phyloP scores from a whole-genome alignment of 2,113 vertebrate genomes.

The Eudyptes chrysolophus region DNA sequence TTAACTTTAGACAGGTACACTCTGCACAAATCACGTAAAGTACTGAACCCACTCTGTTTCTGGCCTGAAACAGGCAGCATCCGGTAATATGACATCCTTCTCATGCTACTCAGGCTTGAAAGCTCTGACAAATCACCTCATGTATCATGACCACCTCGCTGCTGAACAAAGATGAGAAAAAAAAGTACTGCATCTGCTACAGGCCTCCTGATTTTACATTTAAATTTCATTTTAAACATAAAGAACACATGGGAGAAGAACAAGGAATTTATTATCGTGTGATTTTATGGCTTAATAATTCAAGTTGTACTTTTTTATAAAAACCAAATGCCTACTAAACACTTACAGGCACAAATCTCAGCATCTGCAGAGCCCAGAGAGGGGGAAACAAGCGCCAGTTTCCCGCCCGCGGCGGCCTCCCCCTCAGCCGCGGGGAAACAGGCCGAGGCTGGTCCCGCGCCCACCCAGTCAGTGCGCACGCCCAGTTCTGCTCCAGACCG shows the following conservation, averaged over 20 bases:
- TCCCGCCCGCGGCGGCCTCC: not conserved
- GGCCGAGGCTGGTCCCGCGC: accelerated
- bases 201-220: not conserved
- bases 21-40: accelerated
- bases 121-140: not conserved
- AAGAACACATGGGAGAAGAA: not conserved
- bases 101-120: not conserved
- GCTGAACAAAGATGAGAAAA: not conserved
- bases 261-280: not conserved
- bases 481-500: not conserved
- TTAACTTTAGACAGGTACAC: not conserved
- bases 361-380: not conserved
- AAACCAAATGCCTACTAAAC: accelerated
- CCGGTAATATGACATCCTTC: not conserved
- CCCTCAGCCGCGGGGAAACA: not conserved
- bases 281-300: not conserved
- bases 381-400: accelerated
- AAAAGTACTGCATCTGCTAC: too few species aligned
- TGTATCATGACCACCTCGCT: accelerated
- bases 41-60: accelerated
- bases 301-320: not conserved
- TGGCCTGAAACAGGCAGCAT: not conserved
- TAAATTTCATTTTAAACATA: not conserved
- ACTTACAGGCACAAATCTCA: not conserved
- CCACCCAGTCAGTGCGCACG: accelerated